These are phyloP conservation scores for Lasioglossum marginatum DNA, from an alignment of 2,888 invertebrate species.

Conservation along the genomic window DNA sequence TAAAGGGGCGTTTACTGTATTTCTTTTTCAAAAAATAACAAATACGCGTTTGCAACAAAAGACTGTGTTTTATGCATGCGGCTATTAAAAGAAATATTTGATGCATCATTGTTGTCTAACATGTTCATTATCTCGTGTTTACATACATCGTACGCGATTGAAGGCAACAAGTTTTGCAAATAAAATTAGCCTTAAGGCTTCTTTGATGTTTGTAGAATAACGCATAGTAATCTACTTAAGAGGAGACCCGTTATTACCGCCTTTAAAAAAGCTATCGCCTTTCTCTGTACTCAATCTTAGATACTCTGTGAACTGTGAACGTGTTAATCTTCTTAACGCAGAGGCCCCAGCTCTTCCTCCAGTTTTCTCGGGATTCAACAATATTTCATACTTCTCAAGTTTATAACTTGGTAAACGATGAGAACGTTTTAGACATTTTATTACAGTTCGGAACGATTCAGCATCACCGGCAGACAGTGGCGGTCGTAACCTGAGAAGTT, in stretches of 20 bases:
- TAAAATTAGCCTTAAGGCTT: neutral
- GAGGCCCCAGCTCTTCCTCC: neutral
- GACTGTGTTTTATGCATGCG: neutral
- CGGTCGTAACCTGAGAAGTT: slow-evolving; percentile 10
- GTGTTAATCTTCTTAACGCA: neutral
- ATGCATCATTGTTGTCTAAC: too few relatives aligned
- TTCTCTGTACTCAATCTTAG: neutral
- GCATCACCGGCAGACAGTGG: neutral
- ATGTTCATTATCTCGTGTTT: too few relatives aligned
- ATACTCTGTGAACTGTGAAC: neutral
- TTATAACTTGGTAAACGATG: neutral
- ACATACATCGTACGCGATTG: too few relatives aligned
- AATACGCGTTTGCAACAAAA: neutral
- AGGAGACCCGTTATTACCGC: neutral
- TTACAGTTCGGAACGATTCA: neutral
- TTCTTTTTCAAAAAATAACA: neutral
- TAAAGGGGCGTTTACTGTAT: too few relatives aligned
- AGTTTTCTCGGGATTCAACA: neutral
- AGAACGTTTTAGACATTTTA: neutral
- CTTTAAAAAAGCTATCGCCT: neutral
- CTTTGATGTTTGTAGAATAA: neutral
- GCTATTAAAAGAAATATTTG: neutral
- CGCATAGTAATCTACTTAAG: neutral
- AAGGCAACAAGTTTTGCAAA: neutral
- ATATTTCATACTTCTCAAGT: neutral